A percentile compares a stretch with the other conserved stretches of the same genome.
These are phyloP conservation scores for Schizopygopsis malacanthus DNA, from an alignment of 2,797 vertebrate species.

Conservation along the genomic window DNA sequence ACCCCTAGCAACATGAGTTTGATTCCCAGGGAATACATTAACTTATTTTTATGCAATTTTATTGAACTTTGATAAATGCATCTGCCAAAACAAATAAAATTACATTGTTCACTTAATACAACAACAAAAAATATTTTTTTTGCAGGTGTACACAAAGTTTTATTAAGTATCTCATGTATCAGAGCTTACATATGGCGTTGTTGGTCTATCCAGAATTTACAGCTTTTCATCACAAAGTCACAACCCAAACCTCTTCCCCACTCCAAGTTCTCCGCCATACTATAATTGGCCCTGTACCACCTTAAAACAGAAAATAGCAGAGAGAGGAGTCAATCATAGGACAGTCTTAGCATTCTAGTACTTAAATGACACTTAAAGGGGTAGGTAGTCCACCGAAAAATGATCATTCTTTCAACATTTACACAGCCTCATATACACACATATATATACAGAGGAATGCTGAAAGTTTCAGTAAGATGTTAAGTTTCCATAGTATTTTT, in stretches of 20 bases:
- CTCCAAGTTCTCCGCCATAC: slow-evolving; percentile 92
- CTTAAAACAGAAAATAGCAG: slow-evolving; percentile 69
- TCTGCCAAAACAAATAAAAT: neutral
- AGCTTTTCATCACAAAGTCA: slow-evolving; percentile 96
- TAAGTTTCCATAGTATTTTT: neutral
- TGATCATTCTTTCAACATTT: neutral
- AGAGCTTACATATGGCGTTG: slow-evolving; percentile 84
- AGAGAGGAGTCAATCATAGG: neutral
- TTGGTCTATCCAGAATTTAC: slow-evolving; percentile 95
- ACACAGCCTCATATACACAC: neutral
- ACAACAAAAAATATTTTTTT: neutral
- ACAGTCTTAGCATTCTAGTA: neutral
- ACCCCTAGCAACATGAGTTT: neutral
- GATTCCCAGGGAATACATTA: neutral
- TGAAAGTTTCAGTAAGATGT: too few relatives aligned
- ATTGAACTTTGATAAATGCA: neutral
- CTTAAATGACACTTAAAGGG: neutral
- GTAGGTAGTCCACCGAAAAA: neutral
- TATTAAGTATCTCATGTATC: neutral
- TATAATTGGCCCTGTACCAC: slow-evolving; percentile 97
- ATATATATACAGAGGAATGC: too few relatives aligned
- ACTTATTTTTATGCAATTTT: neutral
- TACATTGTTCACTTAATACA: neutral
- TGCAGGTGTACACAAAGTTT: neutral
- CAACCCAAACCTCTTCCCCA: slow-evolving; percentile 95